Evolutionary conservation across 2,113 vertebrate species (phyloP).

Genomic region (Dromiciops gliroides): DNA sequence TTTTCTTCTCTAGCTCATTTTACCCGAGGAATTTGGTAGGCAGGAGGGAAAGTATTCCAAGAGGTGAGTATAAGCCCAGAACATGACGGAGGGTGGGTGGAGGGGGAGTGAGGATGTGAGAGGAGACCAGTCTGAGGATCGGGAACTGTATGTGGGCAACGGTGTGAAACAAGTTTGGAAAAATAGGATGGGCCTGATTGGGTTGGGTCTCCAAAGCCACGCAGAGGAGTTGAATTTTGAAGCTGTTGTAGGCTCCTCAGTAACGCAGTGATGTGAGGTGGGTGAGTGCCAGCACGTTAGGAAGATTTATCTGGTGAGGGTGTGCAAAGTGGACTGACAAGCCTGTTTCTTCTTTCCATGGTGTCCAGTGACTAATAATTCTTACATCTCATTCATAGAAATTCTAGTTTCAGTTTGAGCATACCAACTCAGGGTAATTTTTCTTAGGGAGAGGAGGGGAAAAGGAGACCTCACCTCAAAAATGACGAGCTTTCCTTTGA

Average conservation of each 20-base stretch:
- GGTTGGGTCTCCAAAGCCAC: not conserved
- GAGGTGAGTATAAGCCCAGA: not conserved
- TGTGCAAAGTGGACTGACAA: not conserved
- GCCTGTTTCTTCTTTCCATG: not conserved
- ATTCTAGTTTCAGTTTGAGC: not conserved
- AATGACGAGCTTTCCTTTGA: slow-evolving; percentile 92
- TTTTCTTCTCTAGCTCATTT: too few species aligned
- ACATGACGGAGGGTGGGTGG: not conserved
- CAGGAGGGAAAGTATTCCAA: not conserved
- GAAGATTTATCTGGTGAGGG: not conserved
- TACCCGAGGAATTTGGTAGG: not conserved
- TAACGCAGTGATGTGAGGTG: not conserved
- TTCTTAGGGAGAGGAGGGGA: not conserved
- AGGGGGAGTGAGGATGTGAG: not conserved
- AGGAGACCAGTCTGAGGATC: not conserved
- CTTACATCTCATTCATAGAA: not conserved
- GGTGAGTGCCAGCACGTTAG: not conserved
- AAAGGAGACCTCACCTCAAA: slow-evolving; percentile 86
- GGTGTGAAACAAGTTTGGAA: not conserved
- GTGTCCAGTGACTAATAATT: not conserved
- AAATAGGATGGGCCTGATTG: not conserved
- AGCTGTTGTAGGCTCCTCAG: not conserved
- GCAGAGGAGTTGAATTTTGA: not conserved
- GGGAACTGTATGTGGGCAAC: not conserved
- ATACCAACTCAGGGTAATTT: not conserved